A percentile compares a stretch with the other conserved stretches of the same genome.
Evolutionary conservation across 2,888 invertebrate genomes (phyloP).

Genomic region (Molorchus minor): DNA sequence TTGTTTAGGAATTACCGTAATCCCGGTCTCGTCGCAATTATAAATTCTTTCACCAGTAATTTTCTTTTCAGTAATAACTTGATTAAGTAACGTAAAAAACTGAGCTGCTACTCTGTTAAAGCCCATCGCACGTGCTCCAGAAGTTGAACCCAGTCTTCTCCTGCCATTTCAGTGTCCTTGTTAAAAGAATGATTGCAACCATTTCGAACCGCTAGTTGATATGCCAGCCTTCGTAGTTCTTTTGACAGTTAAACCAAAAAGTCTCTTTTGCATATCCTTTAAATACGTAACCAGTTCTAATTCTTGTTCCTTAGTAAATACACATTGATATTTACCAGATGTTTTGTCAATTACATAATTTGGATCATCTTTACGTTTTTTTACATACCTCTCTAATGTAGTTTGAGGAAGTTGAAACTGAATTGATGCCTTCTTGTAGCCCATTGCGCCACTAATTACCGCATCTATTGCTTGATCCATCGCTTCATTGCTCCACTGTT

Average conservation of each 20-base stretch:
- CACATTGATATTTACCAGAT: background rate
- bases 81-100: background rate
- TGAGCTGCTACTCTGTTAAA: too few species aligned
- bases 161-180: background rate
- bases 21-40: constrained; percentile 12
- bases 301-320: background rate
- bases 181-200: too few species aligned
- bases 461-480: background rate
- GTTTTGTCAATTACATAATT: background rate
- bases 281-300: background rate
- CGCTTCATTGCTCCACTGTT: background rate
- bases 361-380: constrained; percentile 12
- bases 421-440: background rate
- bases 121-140: constrained; percentile 11
- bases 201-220: constrained; percentile 1
- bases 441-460: background rate
- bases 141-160: constrained; percentile 4
- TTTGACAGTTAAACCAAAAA: background rate
- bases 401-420: background rate
- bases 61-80: constrained; percentile 8
- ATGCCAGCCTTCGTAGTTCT: background rate
- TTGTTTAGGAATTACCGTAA: constrained; percentile 14
- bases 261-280: background rate
- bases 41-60: constrained; percentile 14
- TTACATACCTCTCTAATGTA: constrained; percentile 1